These are phyloP conservation scores for Heteronetta atricapilla DNA, from an alignment of 2,113 vertebrate species.

Conservation along the genomic window DNA sequence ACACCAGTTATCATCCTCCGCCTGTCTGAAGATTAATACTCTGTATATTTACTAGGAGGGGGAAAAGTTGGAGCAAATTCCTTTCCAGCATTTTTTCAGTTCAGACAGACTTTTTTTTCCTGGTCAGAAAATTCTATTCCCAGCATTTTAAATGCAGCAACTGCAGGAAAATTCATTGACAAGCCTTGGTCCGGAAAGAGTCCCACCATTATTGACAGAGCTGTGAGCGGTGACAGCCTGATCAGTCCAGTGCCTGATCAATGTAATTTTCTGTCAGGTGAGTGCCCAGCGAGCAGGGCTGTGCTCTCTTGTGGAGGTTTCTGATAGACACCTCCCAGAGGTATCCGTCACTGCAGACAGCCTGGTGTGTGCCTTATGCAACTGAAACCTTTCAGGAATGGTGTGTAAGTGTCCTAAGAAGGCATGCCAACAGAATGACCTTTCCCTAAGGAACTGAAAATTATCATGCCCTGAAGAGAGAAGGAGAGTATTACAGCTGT, in stretches of 20 bases:
- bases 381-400: background rate
- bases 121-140: background rate
- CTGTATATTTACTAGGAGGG: conserved; percentile 15
- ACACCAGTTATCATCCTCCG: conserved; percentile 35
- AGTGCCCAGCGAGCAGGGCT: background rate
- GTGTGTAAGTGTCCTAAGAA: background rate
- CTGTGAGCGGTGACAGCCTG: background rate
- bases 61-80: conserved; percentile 39
- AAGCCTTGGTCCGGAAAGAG: background rate
- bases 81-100: conserved; percentile 37
- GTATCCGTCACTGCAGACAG: background rate
- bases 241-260: background rate
- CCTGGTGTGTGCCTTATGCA: background rate
- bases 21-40: conserved; percentile 54
- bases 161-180: background rate
- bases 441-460: background rate
- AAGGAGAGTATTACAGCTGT: background rate
- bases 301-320: background rate
- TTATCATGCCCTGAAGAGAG: background rate
- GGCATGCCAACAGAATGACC: background rate
- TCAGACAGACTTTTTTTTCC: background rate
- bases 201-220: background rate
- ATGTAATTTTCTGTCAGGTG: background rate
- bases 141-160: background rate
- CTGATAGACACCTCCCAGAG: no score